Evolutionary conservation across 2,888 invertebrate species (phyloP).

Genomic region (Megaustenia siamemsis): DNA sequence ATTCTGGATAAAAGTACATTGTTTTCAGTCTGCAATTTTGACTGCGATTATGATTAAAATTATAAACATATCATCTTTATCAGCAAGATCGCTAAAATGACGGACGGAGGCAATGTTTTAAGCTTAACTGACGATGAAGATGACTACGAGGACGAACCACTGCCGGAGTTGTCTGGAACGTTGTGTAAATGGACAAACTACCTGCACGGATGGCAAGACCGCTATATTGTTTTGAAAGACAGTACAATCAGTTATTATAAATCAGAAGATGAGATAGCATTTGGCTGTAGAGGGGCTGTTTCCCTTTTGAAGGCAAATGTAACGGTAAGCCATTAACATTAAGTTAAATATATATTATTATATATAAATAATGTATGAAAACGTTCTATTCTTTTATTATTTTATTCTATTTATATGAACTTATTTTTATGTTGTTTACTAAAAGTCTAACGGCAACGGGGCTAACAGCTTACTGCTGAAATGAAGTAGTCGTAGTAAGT

Average conservation of each 20-base stretch:
- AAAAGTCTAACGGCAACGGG: no score
- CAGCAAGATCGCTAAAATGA: constrained; percentile 60
- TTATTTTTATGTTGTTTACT: no score
- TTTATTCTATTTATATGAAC: no score
- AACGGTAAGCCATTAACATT: constrained; percentile 91
- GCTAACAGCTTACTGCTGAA: no score
- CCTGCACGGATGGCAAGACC: constrained; percentile 98
- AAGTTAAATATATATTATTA: no score
- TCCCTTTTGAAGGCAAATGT: constrained; percentile 95
- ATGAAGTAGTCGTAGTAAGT: no score
- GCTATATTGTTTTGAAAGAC: constrained; percentile 97
- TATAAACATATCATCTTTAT: no score
- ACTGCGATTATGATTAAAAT: not conserved
- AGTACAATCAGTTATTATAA: constrained; percentile 98
- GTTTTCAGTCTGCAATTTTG: not conserved
- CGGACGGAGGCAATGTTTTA: constrained; percentile 74
- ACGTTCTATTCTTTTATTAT: no score
- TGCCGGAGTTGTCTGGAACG: constrained; percentile 91
- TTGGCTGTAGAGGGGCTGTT: constrained; percentile 97
- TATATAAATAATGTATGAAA: no score
- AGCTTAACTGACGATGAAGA: constrained; percentile 79
- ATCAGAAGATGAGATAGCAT: constrained; percentile 95
- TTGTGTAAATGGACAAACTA: constrained; percentile 99
- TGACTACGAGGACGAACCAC: constrained; percentile 74
- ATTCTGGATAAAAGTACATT: not conserved